These are phyloP conservation scores for Merluccius polli DNA, from an alignment of 2,797 vertebrate genomes.

Conservation along the genomic window DNA sequence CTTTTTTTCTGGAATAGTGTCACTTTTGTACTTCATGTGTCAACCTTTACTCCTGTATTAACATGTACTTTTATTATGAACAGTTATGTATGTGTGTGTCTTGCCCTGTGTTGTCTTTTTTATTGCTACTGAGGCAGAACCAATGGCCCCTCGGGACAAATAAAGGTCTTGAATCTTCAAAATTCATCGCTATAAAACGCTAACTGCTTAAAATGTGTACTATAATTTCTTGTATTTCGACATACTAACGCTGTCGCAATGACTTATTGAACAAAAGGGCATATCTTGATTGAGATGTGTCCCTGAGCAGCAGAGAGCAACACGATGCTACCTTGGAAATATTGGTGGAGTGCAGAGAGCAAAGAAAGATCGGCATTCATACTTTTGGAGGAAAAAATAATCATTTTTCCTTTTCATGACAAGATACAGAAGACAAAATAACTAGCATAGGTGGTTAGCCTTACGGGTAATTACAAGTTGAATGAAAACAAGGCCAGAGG, in stretches of 20 bases:
- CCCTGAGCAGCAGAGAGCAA: background rate
- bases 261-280: background rate
- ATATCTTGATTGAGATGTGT: background rate
- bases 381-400: background rate
- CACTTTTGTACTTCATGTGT: too few relatives aligned
- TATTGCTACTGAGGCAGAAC: too few relatives aligned
- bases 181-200: too few relatives aligned
- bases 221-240: background rate
- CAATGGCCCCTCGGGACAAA: too few relatives aligned
- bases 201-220: too few relatives aligned
- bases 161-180: too few relatives aligned
- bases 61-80: too few relatives aligned
- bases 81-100: too few relatives aligned
- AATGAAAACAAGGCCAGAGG: background rate
- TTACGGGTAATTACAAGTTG: background rate
- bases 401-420: background rate
- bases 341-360: background rate
- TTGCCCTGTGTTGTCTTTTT: too few relatives aligned
- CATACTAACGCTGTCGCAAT: background rate
- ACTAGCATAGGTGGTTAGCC: too few relatives aligned
- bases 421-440: background rate
- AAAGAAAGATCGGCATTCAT: background rate
- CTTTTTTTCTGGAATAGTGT: too few relatives aligned
- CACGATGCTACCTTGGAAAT: background rate
- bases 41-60: too few relatives aligned